Conservation (phyloP, 2,888 invertebrate genomes). For the Xylocampa areola region DNA sequence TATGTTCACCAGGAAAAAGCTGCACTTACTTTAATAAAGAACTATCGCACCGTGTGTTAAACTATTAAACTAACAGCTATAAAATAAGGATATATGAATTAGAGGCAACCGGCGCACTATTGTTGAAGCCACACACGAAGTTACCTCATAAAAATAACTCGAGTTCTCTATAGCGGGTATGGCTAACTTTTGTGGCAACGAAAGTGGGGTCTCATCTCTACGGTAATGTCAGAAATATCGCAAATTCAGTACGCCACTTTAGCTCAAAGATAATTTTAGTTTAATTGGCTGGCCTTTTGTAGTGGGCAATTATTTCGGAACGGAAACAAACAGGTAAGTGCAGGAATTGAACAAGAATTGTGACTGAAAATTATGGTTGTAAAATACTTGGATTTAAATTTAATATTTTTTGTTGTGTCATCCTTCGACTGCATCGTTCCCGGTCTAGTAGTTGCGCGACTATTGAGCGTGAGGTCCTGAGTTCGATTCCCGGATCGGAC, state of each 20-base stretch:
- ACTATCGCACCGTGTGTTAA: slow-evolving; percentile 13
- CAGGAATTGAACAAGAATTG: slow-evolving; percentile 8
- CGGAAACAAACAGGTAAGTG: slow-evolving; percentile 2
- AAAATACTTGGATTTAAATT: background rate
- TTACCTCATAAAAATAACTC: slow-evolving; percentile 56
- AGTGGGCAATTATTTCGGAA: slow-evolving; percentile 8
- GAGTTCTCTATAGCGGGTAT: slow-evolving; percentile 36
- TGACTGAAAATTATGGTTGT: background rate
- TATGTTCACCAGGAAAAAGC: background rate
- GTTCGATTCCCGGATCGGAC: too few species aligned
- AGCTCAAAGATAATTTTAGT: slow-evolving; percentile 31
- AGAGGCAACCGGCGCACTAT: slow-evolving; percentile 25
- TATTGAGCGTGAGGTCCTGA: too few species aligned
- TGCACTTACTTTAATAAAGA: slow-evolving; percentile 8
- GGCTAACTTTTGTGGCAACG: slow-evolving; percentile 46
- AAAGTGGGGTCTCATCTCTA: slow-evolving; percentile 52
- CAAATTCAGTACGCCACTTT: slow-evolving; percentile 26
- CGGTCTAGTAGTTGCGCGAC: too few species aligned
- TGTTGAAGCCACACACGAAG: slow-evolving; percentile 37
- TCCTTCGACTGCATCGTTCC: too few species aligned
- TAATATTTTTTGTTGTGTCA: too few species aligned
- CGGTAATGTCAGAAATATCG: slow-evolving; percentile 48
- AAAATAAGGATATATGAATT: slow-evolving; percentile 42
- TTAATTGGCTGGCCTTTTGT: slow-evolving; percentile 35
- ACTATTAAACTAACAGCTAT: slow-evolving; percentile 24